These are phyloP conservation scores for Zelostemma sp. DNA, from an alignment of 1,140 invertebrate species.

Conservation along the genomic window DNA sequence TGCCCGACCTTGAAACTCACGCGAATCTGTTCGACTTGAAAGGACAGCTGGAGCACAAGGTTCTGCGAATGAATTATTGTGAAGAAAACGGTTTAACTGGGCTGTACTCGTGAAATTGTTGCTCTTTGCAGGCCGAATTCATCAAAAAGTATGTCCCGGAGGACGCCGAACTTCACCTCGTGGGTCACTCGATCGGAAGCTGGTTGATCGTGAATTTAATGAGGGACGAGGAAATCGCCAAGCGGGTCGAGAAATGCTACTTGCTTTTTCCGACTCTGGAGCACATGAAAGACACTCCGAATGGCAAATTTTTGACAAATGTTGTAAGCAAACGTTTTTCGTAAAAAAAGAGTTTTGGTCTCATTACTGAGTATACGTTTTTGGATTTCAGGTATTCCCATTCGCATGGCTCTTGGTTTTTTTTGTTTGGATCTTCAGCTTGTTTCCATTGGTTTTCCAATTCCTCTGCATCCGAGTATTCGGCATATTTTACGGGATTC, in stretches of 20 bases:
- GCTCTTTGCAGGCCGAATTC: slow-evolving; percentile 73
- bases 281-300: slow-evolving; percentile 78
- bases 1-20: slow-evolving; percentile 69
- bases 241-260: slow-evolving; percentile 73
- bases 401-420: slow-evolving; percentile 72
- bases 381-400: slow-evolving; percentile 58
- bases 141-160: slow-evolving; percentile 79
- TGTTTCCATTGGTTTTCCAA: slow-evolving; percentile 73
- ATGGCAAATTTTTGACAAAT: slow-evolving; percentile 75
- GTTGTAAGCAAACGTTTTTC: too few species aligned
- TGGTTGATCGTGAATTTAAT: slow-evolving; percentile 85
- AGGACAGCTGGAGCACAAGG: slow-evolving; percentile 87
- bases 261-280: slow-evolving; percentile 88
- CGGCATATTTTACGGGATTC: slow-evolving; percentile 68
- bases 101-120: too few species aligned
- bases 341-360: too few species aligned
- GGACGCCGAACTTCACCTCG: slow-evolving; percentile 77
- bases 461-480: slow-evolving; percentile 69
- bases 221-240: slow-evolving; percentile 69
- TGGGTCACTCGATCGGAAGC: slow-evolving; percentile 89
- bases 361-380: too few species aligned
- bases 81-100: too few species aligned
- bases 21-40: slow-evolving; percentile 76
- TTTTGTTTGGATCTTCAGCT: slow-evolving; percentile 73
- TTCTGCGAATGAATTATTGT: too few species aligned